A percentile compares a stretch with the other conserved stretches of the same genome.
phyloP scores from a whole-genome alignment of 2,797 vertebrate genomes.

The Sebastes alutus region DNA sequence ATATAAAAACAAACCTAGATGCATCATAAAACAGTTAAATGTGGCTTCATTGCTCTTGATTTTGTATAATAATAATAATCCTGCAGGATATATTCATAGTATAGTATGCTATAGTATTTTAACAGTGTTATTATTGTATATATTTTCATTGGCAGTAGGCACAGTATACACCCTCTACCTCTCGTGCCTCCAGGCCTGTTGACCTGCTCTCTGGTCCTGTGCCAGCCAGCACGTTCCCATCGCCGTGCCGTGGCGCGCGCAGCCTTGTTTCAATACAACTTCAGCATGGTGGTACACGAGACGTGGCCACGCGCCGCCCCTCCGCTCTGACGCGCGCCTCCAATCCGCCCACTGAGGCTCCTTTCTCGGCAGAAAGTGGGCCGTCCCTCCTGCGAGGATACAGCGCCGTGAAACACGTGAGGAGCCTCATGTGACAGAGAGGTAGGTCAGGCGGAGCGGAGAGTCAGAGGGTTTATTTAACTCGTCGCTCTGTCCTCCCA shows the following conservation, averaged over 20 bases:
- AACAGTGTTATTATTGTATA: not conserved
- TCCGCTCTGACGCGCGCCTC: slow-evolving; percentile 55
- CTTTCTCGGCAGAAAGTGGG: slow-evolving; percentile 62
- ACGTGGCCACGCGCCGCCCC: slow-evolving; percentile 62
- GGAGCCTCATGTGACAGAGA: slow-evolving; percentile 94
- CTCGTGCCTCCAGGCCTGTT: slow-evolving; percentile 2
- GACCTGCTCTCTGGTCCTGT: not conserved
- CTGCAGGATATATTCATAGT: too few relatives aligned
- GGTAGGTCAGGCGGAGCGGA: slow-evolving; percentile 82
- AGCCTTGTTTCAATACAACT: slow-evolving; percentile 73
- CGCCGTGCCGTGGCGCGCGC: slow-evolving; percentile 12
- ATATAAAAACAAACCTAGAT: too few relatives aligned
- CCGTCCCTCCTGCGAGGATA: slow-evolving; percentile 62
- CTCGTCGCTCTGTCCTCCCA: slow-evolving; percentile 89
- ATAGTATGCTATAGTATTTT: too few relatives aligned
- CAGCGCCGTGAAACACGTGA: slow-evolving; percentile 93
- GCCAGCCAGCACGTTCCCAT: slow-evolving; percentile 51
- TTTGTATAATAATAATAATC: not conserved
- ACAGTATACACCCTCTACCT: not conserved
- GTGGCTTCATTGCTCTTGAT: too few relatives aligned
- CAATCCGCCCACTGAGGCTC: slow-evolving; percentile 55
- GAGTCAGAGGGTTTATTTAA: slow-evolving; percentile 93
- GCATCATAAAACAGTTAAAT: too few relatives aligned
- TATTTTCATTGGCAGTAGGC: not conserved
- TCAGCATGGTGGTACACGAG: slow-evolving; percentile 83